phyloP scores from a whole-genome alignment of 1,140 invertebrate genomes.

The Ladona fulva region DNA sequence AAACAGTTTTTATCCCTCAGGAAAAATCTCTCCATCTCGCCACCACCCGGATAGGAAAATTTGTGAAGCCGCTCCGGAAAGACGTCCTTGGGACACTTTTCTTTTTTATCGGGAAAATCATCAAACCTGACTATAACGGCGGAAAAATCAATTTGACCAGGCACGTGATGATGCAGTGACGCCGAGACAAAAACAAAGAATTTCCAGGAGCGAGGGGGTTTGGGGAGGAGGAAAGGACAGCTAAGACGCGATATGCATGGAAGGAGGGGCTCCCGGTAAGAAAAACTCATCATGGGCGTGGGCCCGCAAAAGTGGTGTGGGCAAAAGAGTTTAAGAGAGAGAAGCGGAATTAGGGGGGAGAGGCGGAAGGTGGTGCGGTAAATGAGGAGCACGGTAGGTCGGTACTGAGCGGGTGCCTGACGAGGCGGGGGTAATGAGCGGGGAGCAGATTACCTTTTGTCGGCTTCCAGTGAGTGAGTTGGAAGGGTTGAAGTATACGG shows the following conservation, averaged over 20 bases:
- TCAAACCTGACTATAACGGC: neutral
- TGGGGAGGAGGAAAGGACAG: neutral
- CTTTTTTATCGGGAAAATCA: slow-evolving; percentile 2
- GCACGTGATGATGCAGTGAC: slow-evolving; percentile 2
- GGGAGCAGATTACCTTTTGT: neutral
- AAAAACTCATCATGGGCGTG: neutral
- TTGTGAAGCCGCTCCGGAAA: neutral
- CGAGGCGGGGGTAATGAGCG: neutral
- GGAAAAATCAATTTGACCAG: slow-evolving; percentile 6
- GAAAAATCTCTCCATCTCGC: no score
- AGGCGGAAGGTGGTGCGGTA: no score
- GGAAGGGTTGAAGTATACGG: no score
- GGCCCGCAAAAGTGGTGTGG: no score
- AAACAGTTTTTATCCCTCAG: neutral
- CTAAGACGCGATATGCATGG: no score
- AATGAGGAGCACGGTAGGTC: neutral
- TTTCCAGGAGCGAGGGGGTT: neutral
- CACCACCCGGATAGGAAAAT: neutral
- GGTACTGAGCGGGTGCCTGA: neutral
- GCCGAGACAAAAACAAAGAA: slow-evolving; percentile 9
- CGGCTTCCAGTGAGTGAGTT: neutral
- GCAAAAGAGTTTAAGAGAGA: no score
- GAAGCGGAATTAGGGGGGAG: no score
- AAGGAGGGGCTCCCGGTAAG: no score
- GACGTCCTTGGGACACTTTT: slow-evolving; percentile 3